Conservation (phyloP, 2,113 vertebrate species). For the Benthochromis sp. region DNA sequence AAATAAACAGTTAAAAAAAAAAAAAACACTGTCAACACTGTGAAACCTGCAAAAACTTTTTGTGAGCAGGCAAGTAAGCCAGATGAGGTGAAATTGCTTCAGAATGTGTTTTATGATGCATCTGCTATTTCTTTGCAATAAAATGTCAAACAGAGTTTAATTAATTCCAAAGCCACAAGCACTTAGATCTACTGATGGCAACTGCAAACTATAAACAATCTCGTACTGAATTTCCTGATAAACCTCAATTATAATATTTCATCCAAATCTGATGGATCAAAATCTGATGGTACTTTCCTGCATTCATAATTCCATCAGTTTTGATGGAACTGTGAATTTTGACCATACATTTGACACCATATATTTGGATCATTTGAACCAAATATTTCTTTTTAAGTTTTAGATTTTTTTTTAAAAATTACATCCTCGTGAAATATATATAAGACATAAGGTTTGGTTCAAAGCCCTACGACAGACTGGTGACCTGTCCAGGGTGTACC, state of each 20-base stretch:
- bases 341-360: background rate
- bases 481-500: background rate
- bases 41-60: background rate
- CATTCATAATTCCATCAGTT: background rate
- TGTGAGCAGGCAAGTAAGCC: background rate
- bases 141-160: background rate
- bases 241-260: background rate
- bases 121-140: background rate
- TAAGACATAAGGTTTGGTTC: background rate
- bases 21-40: background rate
- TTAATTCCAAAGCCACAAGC: background rate
- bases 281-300: background rate
- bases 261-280: background rate
- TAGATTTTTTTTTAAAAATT: rapidly evolving
- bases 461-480: background rate
- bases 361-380: background rate
- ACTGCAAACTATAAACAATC: background rate
- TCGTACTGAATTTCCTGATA: background rate
- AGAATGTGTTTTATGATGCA: background rate
- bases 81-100: background rate
- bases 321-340: background rate
- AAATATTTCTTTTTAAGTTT: background rate
- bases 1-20: background rate
- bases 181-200: background rate
- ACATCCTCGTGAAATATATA: background rate